A percentile compares a stretch with the other conserved stretches of the same genome.
Conservation (phyloP, 2,113 vertebrate species). For the Micronycteris hirsuta region DNA sequence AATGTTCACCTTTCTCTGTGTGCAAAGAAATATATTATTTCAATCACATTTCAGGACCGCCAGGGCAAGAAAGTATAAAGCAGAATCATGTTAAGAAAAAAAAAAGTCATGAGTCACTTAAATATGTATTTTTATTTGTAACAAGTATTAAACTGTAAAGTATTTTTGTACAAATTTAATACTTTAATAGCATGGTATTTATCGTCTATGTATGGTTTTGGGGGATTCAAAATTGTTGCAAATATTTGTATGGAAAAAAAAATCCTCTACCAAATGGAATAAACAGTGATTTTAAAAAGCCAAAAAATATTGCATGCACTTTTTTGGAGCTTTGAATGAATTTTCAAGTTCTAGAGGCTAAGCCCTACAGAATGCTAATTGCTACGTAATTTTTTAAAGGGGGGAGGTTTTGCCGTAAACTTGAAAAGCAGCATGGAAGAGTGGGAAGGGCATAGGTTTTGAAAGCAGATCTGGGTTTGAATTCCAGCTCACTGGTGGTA, state of each 20-base stretch:
- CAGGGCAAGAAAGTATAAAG: slow-evolving; percentile 86
- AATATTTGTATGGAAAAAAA: slow-evolving; percentile 93
- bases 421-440: background rate
- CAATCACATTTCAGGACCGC: slow-evolving; percentile 87
- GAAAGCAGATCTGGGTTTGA: background rate
- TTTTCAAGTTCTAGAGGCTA: background rate
- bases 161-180: slow-evolving; percentile 99
- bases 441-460: background rate
- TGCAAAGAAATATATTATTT: slow-evolving; percentile 67
- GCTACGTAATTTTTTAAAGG: background rate
- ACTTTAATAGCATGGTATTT: slow-evolving; percentile 99
- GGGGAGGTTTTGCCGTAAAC: background rate
- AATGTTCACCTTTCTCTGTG: slow-evolving; percentile 75
- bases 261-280: slow-evolving; percentile 84
- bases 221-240: slow-evolving; percentile 92
- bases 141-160: slow-evolving; percentile 99
- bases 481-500: background rate
- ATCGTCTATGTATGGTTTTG: slow-evolving; percentile 96
- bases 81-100: slow-evolving; percentile 80
- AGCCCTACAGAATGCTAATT: background rate
- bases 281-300: slow-evolving; percentile 84
- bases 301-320: background rate
- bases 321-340: background rate
- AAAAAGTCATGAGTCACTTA: slow-evolving; percentile 85
- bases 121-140: slow-evolving; percentile 99